These are phyloP conservation scores for Netelia virgata DNA, from an alignment of 2,888 invertebrate genomes.

Conservation along the genomic window DNA sequence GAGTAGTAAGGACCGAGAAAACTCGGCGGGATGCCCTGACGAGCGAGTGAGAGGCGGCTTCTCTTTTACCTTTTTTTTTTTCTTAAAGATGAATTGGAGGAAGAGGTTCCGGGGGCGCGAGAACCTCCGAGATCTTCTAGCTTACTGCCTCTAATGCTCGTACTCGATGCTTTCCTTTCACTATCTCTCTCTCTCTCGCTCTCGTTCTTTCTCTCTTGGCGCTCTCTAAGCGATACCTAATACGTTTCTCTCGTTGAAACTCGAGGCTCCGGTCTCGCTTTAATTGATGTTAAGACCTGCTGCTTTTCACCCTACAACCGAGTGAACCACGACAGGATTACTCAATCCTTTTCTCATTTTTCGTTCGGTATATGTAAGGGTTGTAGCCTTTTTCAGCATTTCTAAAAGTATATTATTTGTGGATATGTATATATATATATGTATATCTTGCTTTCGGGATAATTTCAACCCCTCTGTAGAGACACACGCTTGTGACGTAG, in stretches of 20 bases:
- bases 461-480: not conserved
- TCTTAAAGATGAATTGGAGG: constrained; percentile 12
- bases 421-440: constrained; percentile 21
- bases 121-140: constrained; percentile 61
- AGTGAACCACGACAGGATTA: constrained; percentile 46
- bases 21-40: constrained; percentile 47
- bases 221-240: constrained; percentile 70
- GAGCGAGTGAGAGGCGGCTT: constrained; percentile 54
- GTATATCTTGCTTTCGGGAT: not conserved
- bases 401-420: not conserved
- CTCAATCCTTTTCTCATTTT: constrained; percentile 60
- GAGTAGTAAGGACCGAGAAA: constrained; percentile 28
- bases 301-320: constrained; percentile 24
- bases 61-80: constrained; percentile 34
- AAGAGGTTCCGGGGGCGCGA: constrained; percentile 56
- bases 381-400: not conserved
- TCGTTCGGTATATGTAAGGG: not conserved
- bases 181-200: not conserved
- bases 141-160: constrained; percentile 69
- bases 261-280: constrained; percentile 75
- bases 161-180: constrained; percentile 39
- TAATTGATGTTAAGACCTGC: constrained; percentile 79
- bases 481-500: not conserved
- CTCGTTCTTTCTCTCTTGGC: constrained; percentile 32
- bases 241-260: constrained; percentile 69